phyloP scores from a whole-genome alignment of 1,140 invertebrate genomes.

The Drosophila chauvacae region DNA sequence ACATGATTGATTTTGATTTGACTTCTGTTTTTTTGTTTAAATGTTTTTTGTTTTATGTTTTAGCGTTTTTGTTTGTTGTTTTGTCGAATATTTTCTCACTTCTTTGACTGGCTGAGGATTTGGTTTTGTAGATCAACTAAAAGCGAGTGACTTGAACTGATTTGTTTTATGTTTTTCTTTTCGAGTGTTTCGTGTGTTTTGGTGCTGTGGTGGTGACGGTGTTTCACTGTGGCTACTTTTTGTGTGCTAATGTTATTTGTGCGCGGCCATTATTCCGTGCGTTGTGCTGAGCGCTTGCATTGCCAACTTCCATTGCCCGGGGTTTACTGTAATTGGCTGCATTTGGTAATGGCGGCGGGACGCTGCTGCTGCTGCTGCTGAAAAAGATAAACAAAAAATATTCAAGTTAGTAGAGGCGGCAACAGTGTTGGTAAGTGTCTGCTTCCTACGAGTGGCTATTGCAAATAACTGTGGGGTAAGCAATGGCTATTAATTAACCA shows the following conservation, averaged over 20 bases:
- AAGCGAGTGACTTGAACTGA: background rate
- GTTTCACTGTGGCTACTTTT: constrained; percentile 23
- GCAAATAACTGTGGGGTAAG: background rate
- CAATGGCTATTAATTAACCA: background rate
- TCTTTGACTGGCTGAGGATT: background rate
- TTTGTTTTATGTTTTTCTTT: background rate
- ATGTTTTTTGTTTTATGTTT: constrained; percentile 2
- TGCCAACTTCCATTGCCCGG: constrained; percentile 40
- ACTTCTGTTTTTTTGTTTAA: background rate
- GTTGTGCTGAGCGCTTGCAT: constrained; percentile 22
- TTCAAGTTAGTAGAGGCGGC: background rate
- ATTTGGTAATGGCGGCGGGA: constrained; percentile 35
- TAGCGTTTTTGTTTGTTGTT: background rate
- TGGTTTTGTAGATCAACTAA: background rate
- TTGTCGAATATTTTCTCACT: constrained; percentile 6
- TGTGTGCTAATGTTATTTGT: constrained; percentile 47
- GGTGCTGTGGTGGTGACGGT: constrained; percentile 13
- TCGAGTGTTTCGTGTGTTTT: constrained; percentile 24
- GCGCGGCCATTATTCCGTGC: constrained; percentile 32
- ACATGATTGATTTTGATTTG: constrained; percentile 87
- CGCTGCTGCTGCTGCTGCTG: constrained; percentile 8
- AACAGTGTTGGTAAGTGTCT: constrained; percentile 2
- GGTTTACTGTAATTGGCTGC: constrained; percentile 44
- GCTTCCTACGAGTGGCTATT: background rate
- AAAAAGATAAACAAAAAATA: constrained; percentile 15